Percentiles rank a stretch among this genome's conserved stretches.
phyloP scores from a whole-genome alignment of 2,113 vertebrate genomes.

The Ammodramus savannarum region DNA sequence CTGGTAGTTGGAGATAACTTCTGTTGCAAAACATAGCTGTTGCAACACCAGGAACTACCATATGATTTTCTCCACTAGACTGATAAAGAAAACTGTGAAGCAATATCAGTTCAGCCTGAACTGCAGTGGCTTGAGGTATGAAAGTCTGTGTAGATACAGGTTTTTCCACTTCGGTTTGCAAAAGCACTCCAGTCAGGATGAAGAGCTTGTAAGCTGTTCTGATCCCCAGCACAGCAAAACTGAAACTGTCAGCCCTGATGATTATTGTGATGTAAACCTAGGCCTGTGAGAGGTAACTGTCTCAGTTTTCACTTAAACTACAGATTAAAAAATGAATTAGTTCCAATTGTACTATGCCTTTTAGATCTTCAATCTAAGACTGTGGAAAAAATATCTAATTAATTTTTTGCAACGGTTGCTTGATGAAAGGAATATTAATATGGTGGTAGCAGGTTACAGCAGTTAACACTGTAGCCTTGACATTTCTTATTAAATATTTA shows the following conservation, averaged over 20 bases:
- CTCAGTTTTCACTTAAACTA: not conserved
- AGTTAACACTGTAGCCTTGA: not conserved
- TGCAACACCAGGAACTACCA: not conserved
- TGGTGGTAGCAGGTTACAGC: not conserved
- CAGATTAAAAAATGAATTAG: not conserved
- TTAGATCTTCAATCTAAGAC: not conserved
- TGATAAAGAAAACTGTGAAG: not conserved
- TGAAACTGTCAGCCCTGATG: not conserved
- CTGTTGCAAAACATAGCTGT: not conserved
- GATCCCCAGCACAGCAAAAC: not conserved
- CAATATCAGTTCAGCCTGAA: not conserved
- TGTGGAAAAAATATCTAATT: not conserved
- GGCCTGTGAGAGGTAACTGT: not conserved
- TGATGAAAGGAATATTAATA: not conserved
- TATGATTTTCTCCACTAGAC: not conserved
- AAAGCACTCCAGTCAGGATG: not conserved
- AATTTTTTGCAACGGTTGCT: not conserved
- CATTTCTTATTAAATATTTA: constrained; percentile 5
- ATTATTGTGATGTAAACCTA: not conserved
- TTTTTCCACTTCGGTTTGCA: not conserved
- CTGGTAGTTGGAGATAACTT: not conserved
- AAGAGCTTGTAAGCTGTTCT: not conserved
- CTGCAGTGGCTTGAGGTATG: not conserved
- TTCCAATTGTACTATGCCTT: not conserved
- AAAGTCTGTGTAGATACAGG: not conserved